phyloP scores from a whole-genome alignment of 2,113 vertebrate genomes.

The Upupa epops region DNA sequence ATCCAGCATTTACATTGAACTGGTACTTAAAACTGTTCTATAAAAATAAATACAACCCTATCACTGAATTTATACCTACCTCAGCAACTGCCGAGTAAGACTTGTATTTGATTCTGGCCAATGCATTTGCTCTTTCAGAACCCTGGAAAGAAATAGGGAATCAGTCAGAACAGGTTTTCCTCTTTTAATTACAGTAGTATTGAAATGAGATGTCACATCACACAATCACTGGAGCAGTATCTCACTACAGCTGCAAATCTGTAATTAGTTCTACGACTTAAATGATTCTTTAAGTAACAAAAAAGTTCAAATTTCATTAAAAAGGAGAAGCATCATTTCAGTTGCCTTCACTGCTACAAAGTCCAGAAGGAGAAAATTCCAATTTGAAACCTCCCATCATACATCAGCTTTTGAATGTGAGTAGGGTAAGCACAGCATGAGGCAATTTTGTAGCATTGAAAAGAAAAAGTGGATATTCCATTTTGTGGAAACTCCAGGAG shows the following conservation, averaged over 20 bases:
- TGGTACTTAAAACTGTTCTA: neutral
- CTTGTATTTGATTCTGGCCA: slow-evolving; percentile 88
- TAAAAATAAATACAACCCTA: neutral
- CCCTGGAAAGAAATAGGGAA: slow-evolving; percentile 72
- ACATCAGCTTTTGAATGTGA: no score
- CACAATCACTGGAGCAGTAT: neutral
- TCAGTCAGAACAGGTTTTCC: neutral
- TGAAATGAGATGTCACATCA: neutral
- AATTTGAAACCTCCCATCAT: neutral
- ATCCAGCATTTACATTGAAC: neutral
- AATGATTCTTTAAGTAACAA: neutral
- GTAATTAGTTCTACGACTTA: neutral
- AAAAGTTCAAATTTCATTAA: neutral
- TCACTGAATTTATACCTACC: slow-evolving; percentile 70
- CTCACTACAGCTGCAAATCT: neutral
- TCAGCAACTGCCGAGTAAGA: slow-evolving; percentile 82
- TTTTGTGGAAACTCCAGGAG: neutral
- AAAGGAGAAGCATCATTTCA: neutral
- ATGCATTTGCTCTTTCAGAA: slow-evolving; percentile 79
- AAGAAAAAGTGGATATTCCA: neutral
- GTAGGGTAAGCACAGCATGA: neutral
- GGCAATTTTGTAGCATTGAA: neutral
- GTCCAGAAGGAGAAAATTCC: neutral
- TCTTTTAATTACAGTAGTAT: neutral
- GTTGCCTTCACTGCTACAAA: neutral